phyloP scores from a whole-genome alignment of 2,888 invertebrate genomes.

The Heteromurus nitidus region DNA sequence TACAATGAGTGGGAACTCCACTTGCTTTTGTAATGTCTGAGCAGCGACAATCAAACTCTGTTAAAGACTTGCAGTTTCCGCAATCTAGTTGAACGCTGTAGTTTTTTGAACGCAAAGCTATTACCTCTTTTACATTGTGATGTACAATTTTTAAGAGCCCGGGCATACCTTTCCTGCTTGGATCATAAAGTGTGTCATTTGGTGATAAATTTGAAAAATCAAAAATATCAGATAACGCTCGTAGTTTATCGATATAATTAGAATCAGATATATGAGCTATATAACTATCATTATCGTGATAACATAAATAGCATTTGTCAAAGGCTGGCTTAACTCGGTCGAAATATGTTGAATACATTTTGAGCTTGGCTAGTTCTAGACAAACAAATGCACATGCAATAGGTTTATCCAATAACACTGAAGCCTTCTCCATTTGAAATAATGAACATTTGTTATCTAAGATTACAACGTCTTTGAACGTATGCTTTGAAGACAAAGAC shows the following conservation, averaged over 20 bases:
- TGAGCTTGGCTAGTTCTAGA: neutral
- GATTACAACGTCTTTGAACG: neutral
- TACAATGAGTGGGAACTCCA: no score
- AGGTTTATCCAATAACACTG: neutral
- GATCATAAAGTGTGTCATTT: neutral
- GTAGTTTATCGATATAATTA: neutral
- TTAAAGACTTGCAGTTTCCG: neutral
- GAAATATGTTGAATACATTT: neutral
- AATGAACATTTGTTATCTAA: neutral
- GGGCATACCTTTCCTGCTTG: neutral
- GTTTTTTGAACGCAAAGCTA: neutral
- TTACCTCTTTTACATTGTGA: neutral
- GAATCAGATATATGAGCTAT: neutral
- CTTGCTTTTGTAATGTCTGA: no score
- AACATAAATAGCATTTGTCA: neutral
- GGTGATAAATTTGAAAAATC: neutral
- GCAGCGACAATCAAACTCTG: no score
- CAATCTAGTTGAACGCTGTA: neutral
- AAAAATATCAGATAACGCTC: neutral
- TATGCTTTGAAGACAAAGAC: neutral
- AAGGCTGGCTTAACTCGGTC: neutral
- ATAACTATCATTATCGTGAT: neutral
- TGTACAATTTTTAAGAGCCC: neutral
- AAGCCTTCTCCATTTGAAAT: neutral
- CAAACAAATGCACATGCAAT: neutral